A percentile compares a stretch with the other conserved stretches of the same genome.
Conservation (phyloP, 2,888 invertebrate genomes). For the Gastracanthus pulcherrimus region DNA sequence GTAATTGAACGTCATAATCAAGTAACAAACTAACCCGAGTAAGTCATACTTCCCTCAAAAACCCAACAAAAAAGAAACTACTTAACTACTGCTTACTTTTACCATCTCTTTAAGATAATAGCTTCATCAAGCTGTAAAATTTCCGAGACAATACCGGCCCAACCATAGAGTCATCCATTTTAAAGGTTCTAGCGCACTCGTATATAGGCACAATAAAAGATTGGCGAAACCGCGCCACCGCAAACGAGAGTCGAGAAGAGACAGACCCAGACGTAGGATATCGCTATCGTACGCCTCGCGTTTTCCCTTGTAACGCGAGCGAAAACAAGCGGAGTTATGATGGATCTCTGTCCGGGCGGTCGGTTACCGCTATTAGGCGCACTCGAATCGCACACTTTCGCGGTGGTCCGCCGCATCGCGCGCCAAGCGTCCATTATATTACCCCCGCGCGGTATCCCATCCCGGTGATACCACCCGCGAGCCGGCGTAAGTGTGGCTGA, state of each 20-base stretch:
- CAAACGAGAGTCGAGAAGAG: constrained; percentile 10
- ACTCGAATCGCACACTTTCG: constrained; percentile 36
- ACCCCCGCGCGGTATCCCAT: not conserved
- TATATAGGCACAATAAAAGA: not conserved
- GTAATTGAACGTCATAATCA: too few species aligned
- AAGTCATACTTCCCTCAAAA: too few species aligned
- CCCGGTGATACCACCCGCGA: constrained; percentile 34
- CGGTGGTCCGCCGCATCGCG: constrained; percentile 28
- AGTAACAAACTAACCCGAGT: too few species aligned
- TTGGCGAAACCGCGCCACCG: constrained; percentile 3
- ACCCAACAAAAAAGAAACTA: too few species aligned
- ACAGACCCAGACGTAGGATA: not conserved
- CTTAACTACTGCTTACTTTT: not conserved
- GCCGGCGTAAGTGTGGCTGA: not conserved
- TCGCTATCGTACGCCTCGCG: not conserved
- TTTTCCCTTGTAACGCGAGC: constrained; percentile 23
- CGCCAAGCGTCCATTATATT: constrained; percentile 8
- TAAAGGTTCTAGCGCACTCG: not conserved
- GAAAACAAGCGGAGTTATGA: constrained; percentile 33
- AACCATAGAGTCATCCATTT: not conserved
- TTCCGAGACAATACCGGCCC: not conserved
- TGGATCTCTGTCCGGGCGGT: constrained; percentile 41
- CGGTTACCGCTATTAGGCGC: constrained; percentile 38
- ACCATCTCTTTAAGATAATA: not conserved
- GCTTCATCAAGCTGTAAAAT: not conserved